phyloP scores from a whole-genome alignment of 2,888 invertebrate species.

The Anorthoa munda region DNA sequence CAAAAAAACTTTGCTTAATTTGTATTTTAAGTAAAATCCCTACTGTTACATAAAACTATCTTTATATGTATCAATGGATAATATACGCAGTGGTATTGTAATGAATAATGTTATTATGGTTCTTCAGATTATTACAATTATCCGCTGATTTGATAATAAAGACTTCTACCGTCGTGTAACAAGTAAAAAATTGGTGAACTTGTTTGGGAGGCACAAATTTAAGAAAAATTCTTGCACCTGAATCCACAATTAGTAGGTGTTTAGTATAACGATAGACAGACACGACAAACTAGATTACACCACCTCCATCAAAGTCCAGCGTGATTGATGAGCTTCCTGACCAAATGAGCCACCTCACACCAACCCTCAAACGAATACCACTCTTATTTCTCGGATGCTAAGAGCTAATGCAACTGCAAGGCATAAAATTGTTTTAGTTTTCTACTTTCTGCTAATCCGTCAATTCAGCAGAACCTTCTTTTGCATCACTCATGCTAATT shows the following conservation, averaged over 20 bases:
- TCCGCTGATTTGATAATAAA: too few relatives aligned
- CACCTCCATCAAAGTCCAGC: constrained; percentile 84
- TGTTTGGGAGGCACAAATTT: constrained; percentile 33
- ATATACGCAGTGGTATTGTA: too few relatives aligned
- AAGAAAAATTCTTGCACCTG: constrained; percentile 71
- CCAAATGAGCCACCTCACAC: constrained; percentile 74
- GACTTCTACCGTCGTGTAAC: not conserved
- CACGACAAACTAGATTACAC: constrained; percentile 85
- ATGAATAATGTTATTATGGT: too few relatives aligned
- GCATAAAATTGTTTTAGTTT: constrained; percentile 62
- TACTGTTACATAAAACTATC: not conserved
- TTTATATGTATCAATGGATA: too few relatives aligned
- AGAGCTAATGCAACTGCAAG: constrained; percentile 45
- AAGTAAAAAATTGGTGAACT: not conserved
- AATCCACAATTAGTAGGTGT: constrained; percentile 79
- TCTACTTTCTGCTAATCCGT: constrained; percentile 74
- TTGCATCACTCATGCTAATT: constrained; percentile 33
- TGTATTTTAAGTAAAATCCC: too few relatives aligned
- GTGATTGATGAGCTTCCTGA: constrained; percentile 84
- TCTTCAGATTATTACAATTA: too few relatives aligned
- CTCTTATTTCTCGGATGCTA: constrained; percentile 50
- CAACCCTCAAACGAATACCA: constrained; percentile 42
- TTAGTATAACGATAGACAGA: constrained; percentile 78
- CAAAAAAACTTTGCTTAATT: too few relatives aligned
- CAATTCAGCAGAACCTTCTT: constrained; percentile 67